Conservation (phyloP, 2,113 vertebrate species). For the Ascaphus truei region DNA sequence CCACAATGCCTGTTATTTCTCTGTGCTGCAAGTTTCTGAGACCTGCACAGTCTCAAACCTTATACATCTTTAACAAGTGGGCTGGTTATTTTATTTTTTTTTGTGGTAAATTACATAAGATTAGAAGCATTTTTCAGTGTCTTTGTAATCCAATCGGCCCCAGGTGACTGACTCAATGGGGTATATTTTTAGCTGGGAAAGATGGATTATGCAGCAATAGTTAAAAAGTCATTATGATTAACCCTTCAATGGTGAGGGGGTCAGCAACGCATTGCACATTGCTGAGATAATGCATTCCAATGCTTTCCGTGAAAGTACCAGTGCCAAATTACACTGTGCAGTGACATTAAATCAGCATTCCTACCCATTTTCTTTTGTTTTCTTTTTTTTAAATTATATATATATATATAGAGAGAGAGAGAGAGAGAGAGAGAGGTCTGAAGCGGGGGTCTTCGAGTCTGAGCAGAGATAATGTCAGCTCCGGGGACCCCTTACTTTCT, state of each 20-base stretch:
- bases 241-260: neutral
- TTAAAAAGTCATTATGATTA: constrained; percentile 15
- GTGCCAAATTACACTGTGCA: too few species aligned
- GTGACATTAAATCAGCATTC: too few species aligned
- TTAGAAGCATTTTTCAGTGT: constrained; percentile 41
- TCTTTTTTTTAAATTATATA: too few species aligned
- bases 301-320: too few species aligned
- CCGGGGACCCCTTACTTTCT: too few species aligned
- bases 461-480: too few species aligned
- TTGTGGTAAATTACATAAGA: constrained; percentile 32
- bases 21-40: neutral
- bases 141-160: constrained; percentile 41
- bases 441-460: too few species aligned
- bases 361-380: too few species aligned
- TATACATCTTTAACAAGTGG: constrained; percentile 10
- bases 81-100: constrained; percentile 23
- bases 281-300: too few species aligned
- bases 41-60: constrained; percentile 15
- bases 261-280: too few species aligned
- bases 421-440: too few species aligned
- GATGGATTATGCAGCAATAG: neutral
- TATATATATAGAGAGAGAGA: too few species aligned
- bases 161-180: constrained; percentile 27
- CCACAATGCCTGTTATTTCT: neutral
- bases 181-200: neutral